Evolutionary conservation across 2,797 vertebrate genomes (phyloP).

Genomic region (Epinephelus awoara): DNA sequence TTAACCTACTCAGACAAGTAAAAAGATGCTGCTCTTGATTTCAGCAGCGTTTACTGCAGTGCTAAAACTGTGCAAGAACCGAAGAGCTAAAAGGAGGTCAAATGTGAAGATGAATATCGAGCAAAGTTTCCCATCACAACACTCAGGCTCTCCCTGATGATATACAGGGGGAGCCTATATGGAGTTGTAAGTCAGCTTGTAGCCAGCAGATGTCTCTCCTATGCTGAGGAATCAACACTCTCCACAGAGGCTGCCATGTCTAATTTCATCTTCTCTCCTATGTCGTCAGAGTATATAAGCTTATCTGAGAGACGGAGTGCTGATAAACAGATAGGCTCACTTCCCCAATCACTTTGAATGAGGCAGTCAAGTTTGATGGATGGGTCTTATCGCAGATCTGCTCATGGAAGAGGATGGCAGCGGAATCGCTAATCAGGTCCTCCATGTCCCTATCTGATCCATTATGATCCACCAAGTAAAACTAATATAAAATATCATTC

Average conservation of each 20-base stretch:
- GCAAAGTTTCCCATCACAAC: neutral
- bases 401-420: slow-evolving; percentile 51
- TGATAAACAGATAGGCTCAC: slow-evolving; percentile 63
- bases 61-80: neutral
- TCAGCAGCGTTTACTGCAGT: neutral
- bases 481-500: slow-evolving; percentile 49
- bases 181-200: slow-evolving; percentile 55
- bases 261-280: slow-evolving; percentile 30
- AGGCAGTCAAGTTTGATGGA: slow-evolving; percentile 73
- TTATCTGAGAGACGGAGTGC: slow-evolving; percentile 63
- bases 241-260: slow-evolving; percentile 21
- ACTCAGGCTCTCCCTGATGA: neutral
- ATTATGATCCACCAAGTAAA: slow-evolving; percentile 60
- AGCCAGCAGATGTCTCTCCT: slow-evolving; percentile 83
- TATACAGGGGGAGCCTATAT: neutral
- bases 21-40: neutral
- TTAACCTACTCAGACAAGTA: neutral
- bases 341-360: slow-evolving; percentile 65
- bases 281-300: slow-evolving; percentile 34
- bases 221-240: slow-evolving; percentile 45
- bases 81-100: neutral
- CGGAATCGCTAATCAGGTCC: slow-evolving; percentile 66
- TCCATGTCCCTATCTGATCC: slow-evolving; percentile 62
- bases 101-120: no score
- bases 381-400: slow-evolving; percentile 70